Base-by-base conservation (phyloP, 2,797 vertebrate genomes). In the Lacerta agilis region DNA sequence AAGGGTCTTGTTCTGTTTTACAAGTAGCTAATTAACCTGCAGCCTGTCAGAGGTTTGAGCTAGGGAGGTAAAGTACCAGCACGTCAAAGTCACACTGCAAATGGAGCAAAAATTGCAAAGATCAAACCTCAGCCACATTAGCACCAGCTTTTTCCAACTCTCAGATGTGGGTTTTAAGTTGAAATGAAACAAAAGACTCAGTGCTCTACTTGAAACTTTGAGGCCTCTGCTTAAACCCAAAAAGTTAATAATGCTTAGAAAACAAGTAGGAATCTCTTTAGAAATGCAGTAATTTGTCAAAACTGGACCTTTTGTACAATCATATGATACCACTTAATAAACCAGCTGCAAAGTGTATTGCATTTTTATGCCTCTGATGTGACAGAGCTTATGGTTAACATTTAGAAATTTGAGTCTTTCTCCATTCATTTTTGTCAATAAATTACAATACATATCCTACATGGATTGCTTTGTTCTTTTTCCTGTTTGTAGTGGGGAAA, bases 11-110 rank as follows among this genome's bases (percentile, higher is more conserved):
- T 38, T 33, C 71, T 29, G 83, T 89, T 79, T 38, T 2, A 27
- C 1, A 78, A 83, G 85, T 75, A 84, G 77, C 84, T 84, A 82
- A 82, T 89, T 88, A 88, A 88, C 90, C 86, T 87, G 36, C 9
- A 15, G 88, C 33, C 2, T 8, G 15, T 23, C 20, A 0, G 83
- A 55, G 25, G 33, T 29, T 43, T 83, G 45, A 79, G n/a, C 25
- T 58, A 0, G 33, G 23, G 64, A 82, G 87, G 76, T 55, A 79
- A 86, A 25, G 41, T 1, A 38, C 11, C 82, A 89, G 55, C 0
- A 36, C 77, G 43, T 55, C 0, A 1, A 61, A 86, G 66, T 83
- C 15, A 0, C 41, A 8, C 61, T 41, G 18, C 8, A 1, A 38
- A n/a, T 71, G 4, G 33, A 41, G 29, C 27, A 33, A 76, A 23